Conservation (phyloP, 2,113 vertebrate species). For the Hemichromis elongatus region DNA sequence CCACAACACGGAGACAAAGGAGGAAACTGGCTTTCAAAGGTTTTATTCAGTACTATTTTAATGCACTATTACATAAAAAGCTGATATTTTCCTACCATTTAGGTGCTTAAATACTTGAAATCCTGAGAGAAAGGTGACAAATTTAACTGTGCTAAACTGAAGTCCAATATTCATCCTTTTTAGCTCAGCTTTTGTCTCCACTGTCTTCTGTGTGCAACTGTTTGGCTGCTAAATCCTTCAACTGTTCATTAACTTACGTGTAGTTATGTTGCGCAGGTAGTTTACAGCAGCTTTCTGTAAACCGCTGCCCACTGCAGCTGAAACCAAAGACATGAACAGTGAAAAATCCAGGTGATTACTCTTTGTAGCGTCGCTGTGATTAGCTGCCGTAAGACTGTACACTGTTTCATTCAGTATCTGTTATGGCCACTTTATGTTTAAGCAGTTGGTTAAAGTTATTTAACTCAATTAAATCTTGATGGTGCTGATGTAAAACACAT, state of each 20-base stretch:
- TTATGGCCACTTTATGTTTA: not conserved
- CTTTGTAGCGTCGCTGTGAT: rapidly evolving
- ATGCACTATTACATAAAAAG: not conserved
- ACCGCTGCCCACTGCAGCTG: not conserved
- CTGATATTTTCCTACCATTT: rapidly evolving
- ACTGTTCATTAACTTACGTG: rapidly evolving
- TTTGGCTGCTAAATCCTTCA: not conserved
- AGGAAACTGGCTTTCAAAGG: not conserved
- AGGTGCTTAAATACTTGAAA: not conserved
- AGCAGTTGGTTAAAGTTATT: not conserved
- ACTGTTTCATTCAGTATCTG: not conserved
- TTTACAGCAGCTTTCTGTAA: not conserved
- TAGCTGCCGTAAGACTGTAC: not conserved
- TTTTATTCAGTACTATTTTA: not conserved
- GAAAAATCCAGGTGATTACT: not conserved
- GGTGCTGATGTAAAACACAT: not conserved
- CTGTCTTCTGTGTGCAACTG: not conserved
- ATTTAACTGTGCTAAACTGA: not conserved
- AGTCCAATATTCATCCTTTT: not conserved
- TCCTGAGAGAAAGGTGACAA: not conserved
- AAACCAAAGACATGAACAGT: rapidly evolving
- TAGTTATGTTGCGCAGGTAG: not conserved
- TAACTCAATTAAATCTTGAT: not conserved
- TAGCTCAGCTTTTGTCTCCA: not conserved
- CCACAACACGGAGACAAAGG: not conserved